Percentiles rank a stretch among this genome's conserved stretches.
phyloP scores from a whole-genome alignment of 2,113 vertebrate genomes.

The Trematomus loennbergii region DNA sequence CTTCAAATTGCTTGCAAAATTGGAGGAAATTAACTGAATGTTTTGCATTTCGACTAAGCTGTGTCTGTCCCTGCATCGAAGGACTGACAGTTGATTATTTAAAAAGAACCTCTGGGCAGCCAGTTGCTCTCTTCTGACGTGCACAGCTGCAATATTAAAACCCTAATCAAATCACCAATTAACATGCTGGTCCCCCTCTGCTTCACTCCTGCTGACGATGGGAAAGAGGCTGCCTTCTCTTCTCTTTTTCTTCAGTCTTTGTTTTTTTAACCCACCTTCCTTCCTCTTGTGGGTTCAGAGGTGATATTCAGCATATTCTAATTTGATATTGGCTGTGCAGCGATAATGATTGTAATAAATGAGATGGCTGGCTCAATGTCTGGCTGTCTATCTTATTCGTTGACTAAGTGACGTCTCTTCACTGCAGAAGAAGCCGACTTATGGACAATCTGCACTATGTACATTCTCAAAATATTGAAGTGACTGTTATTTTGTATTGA shows the following conservation, averaged over 20 bases:
- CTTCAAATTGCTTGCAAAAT: neutral
- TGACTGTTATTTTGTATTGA: no score
- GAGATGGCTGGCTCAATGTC: conserved; percentile 38
- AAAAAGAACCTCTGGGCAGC: conserved; percentile 44
- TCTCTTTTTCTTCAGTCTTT: conserved; percentile 30
- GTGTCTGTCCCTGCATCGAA: neutral
- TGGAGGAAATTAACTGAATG: conserved; percentile 36
- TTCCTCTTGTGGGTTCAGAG: conserved; percentile 47
- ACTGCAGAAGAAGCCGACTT: conserved; percentile 1
- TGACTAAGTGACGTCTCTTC: conserved; percentile 21
- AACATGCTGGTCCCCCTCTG: conserved; percentile 74
- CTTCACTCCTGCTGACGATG: conserved; percentile 71
- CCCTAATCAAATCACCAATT: conserved; percentile 84
- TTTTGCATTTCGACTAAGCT: conserved; percentile 17
- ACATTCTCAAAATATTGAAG: no score
- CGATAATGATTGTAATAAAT: conserved; percentile 53
- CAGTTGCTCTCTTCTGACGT: conserved; percentile 32
- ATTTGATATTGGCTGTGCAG: conserved; percentile 47
- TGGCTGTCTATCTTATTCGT: conserved; percentile 22
- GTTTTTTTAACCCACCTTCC: conserved; percentile 33
- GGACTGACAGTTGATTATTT: conserved; percentile 38
- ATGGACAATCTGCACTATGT: no score
- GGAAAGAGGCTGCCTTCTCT: conserved; percentile 57
- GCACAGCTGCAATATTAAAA: conserved; percentile 82
- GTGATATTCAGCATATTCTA: conserved; percentile 60